Conservation (phyloP, 2,113 vertebrate genomes). For the Pachyramphus minor region DNA sequence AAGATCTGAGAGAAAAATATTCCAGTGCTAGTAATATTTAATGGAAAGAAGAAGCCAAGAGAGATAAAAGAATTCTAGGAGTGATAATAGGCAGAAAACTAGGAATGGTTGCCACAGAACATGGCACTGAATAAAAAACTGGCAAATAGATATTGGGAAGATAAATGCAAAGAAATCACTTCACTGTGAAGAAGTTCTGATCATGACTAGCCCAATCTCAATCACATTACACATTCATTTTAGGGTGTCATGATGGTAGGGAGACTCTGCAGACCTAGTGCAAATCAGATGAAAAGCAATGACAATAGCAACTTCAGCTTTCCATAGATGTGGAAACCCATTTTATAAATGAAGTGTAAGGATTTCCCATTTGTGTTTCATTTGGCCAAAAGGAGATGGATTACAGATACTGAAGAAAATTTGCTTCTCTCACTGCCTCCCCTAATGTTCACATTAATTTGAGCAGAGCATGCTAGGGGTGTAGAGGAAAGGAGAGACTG, state of each 20-base stretch:
- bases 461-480: neutral
- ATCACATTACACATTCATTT: conserved; percentile 9
- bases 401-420: conserved; percentile 1
- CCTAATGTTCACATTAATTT: neutral
- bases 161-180: neutral
- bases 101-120: conserved; percentile 16
- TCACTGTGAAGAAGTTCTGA: neutral
- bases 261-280: neutral
- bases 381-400: conserved; percentile 3
- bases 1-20: conserved; percentile 52
- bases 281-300: conserved; percentile 15
- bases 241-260: neutral
- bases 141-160: conserved; percentile 7
- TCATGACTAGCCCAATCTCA: neutral
- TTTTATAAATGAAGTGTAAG: conserved; percentile 21
- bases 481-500: neutral
- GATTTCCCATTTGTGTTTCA: conserved; percentile 31
- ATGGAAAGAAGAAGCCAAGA: conserved; percentile 38
- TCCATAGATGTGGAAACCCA: neutral
- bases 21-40: conserved; percentile 36
- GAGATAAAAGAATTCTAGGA: conserved; percentile 40
- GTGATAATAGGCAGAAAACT: conserved; percentile 37
- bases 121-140: conserved; percentile 14
- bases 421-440: neutral
- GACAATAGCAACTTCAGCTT: neutral